Evolutionary conservation across 1,140 invertebrate species (phyloP).

Genomic region (Lucilia sericata): DNA sequence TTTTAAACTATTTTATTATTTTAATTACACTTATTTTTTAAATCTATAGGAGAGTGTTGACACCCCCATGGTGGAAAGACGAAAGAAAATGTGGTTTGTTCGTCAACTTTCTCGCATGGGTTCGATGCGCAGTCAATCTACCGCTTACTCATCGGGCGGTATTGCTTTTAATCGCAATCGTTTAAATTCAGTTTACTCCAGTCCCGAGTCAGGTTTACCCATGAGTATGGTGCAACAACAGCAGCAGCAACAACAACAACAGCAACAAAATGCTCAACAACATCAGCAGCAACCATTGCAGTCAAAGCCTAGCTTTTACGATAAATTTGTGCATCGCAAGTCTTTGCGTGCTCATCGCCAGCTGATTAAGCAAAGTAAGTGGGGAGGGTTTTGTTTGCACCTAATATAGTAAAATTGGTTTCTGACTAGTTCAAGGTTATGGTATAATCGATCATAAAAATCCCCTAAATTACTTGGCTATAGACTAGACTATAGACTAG

Average conservation of each 20-base stretch:
- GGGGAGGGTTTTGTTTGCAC: background rate
- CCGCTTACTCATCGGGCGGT: slow-evolving; percentile 84
- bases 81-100: slow-evolving; percentile 90
- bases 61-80: slow-evolving; percentile 82
- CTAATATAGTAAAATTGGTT: background rate
- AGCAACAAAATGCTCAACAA: slow-evolving; percentile 39
- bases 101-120: slow-evolving; percentile 85
- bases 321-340: slow-evolving; percentile 82
- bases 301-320: slow-evolving; percentile 82
- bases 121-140: slow-evolving; percentile 83
- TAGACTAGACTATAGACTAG: too few species aligned
- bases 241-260: slow-evolving; percentile 60
- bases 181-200: slow-evolving; percentile 81
- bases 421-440: background rate
- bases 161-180: slow-evolving; percentile 79
- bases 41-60: slow-evolving; percentile 83
- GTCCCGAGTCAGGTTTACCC: slow-evolving; percentile 76
- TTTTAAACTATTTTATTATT: background rate
- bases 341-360: slow-evolving; percentile 76
- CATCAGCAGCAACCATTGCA: slow-evolving; percentile 53
- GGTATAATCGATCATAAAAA: too few species aligned
- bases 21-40: background rate
- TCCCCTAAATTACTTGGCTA: too few species aligned
- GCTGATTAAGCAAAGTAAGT: slow-evolving; percentile 75
- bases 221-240: slow-evolving; percentile 63